Evolutionary conservation across 2,113 vertebrate species (phyloP).

Genomic region (Ovis aries): ARS-UI_Ramb_v3.0 NC_056056.1:99585501-99586000

Average conservation of each 20-base stretch:
- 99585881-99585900: background rate
- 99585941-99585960: background rate
- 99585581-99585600: background rate
- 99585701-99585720: too few species aligned
- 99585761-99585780: background rate
- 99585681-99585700: background rate
- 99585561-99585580: background rate
- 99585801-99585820: too few species aligned
- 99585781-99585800: background rate
- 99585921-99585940: background rate
- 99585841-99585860: background rate
- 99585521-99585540: background rate
- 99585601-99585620: background rate
- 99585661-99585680: accelerated
- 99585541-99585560: accelerated
- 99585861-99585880: background rate
- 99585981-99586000: too few species aligned
- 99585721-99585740: background rate
- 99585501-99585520: background rate
- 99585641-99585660: background rate
- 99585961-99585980: background rate
- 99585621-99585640: accelerated
- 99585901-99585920: background rate
- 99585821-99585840: background rate
- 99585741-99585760: background rate